These are phyloP conservation scores for Solenodon paradoxus DNA, from an alignment of 2,113 vertebrate species.

Conservation along the genomic window DNA sequence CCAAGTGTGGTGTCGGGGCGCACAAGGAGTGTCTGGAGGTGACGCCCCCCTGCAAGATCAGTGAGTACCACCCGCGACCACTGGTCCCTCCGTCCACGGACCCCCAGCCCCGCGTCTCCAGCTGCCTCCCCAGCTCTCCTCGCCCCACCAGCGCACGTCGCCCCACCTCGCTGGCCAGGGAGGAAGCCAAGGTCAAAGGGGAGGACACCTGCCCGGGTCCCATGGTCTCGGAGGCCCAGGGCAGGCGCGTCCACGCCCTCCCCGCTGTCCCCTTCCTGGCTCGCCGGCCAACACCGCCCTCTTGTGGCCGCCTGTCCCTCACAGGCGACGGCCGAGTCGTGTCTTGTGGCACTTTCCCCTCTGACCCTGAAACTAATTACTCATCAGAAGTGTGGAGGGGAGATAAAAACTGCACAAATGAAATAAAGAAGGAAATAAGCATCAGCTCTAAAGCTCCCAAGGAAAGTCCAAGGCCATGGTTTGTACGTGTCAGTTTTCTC, in stretches of 20 bases:
- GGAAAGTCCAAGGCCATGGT: too few relatives aligned
- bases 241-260: too few relatives aligned
- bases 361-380: neutral
- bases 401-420: neutral
- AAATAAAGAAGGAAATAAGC: neutral
- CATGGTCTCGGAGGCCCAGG: too few relatives aligned
- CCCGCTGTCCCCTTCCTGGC: too few relatives aligned
- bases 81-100: fast-evolving
- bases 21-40: conserved; percentile 98
- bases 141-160: neutral
- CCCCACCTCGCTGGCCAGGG: neutral
- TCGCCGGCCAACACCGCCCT: neutral
- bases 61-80: conserved; percentile 82
- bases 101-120: fast-evolving
- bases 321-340: fast-evolving
- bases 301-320: neutral
- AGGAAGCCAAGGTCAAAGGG: neutral
- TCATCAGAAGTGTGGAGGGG: neutral
- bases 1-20: conserved; percentile 93
- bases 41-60: conserved; percentile 95
- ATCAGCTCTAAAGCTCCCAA: too few relatives aligned
- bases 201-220: too few relatives aligned
- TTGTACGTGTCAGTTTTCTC: too few relatives aligned
- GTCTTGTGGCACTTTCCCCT: neutral
- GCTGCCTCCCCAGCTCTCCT: fast-evolving